Conservation (phyloP, 2,113 vertebrate genomes). For the Bubalus kerabau region DNA sequence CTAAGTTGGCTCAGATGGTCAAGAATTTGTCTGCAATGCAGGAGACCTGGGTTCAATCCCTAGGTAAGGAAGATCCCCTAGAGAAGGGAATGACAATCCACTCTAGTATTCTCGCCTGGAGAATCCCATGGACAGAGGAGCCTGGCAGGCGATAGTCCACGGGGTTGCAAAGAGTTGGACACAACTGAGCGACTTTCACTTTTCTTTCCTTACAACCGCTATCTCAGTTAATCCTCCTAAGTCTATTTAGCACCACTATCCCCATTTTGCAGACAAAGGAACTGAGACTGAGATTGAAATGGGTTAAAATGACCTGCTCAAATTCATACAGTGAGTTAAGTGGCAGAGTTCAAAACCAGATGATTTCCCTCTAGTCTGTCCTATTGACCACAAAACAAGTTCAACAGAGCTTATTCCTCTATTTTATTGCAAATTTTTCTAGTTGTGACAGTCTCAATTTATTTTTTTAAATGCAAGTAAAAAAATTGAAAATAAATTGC, state of each 20-base stretch:
- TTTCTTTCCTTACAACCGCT: not conserved
- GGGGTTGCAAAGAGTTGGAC: not conserved
- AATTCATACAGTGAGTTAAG: not conserved
- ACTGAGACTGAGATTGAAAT: not conserved
- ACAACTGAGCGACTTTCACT: not conserved
- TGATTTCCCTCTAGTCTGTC: not conserved
- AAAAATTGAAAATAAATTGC: not conserved
- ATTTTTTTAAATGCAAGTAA: not conserved
- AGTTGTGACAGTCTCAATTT: not conserved
- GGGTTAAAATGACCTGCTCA: not conserved
- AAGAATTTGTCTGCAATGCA: not conserved
- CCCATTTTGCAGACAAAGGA: not conserved
- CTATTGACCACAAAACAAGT: not conserved
- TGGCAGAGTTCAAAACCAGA: not conserved
- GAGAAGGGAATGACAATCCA: not conserved
- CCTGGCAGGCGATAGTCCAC: not conserved
- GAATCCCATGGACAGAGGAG: not conserved
- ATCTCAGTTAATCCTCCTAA: not conserved
- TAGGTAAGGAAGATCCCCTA: not conserved
- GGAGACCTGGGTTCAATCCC: not conserved
- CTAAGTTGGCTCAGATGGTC: not conserved
- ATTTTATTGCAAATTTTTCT: not conserved
- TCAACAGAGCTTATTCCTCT: not conserved
- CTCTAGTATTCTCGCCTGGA: not conserved
- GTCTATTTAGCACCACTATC: not conserved